phyloP scores from a whole-genome alignment of 2,888 invertebrate species.

The Plebejus argus region DNA sequence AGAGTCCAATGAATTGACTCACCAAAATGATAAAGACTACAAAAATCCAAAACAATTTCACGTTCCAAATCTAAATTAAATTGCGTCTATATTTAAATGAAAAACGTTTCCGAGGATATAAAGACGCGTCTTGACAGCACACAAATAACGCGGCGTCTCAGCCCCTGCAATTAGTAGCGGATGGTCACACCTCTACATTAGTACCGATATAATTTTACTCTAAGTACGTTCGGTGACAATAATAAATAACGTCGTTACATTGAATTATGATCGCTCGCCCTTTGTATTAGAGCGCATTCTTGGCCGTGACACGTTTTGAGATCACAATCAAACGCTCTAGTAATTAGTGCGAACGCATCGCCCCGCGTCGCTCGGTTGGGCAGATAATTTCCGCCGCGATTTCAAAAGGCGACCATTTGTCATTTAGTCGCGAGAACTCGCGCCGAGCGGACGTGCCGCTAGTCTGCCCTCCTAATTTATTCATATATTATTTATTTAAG shows the following conservation, averaged over 20 bases:
- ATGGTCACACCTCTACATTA: constrained; percentile 78
- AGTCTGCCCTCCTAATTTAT: constrained; percentile 76
- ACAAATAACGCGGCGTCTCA: constrained; percentile 65
- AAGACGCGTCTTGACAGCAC: constrained; percentile 66
- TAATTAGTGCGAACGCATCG: constrained; percentile 75
- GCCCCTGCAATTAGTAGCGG: constrained; percentile 77
- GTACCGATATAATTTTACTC: constrained; percentile 75
- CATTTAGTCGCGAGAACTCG: constrained; percentile 74
- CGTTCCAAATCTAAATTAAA: constrained; percentile 38
- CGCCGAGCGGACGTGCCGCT: constrained; percentile 69
- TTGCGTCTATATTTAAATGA: constrained; percentile 54
- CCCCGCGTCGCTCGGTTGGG: constrained; percentile 74
- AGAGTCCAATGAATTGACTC: background rate
- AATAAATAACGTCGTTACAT: constrained; percentile 52
- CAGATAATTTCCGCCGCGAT: constrained; percentile 79
- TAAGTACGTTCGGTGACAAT: constrained; percentile 77
- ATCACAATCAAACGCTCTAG: constrained; percentile 78
- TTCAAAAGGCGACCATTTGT: constrained; percentile 79
- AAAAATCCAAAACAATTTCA: constrained; percentile 38
- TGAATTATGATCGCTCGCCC: constrained; percentile 52
- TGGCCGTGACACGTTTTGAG: constrained; percentile 49
- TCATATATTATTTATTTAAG: constrained; percentile 80
- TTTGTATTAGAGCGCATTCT: constrained; percentile 52
- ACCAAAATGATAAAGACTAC: background rate
- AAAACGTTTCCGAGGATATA: constrained; percentile 60